Evolutionary conservation across 2,888 invertebrate genomes (phyloP), one percentile per base, ranked within the genome.

Genomic region (Perithous albicinctus): DNA sequence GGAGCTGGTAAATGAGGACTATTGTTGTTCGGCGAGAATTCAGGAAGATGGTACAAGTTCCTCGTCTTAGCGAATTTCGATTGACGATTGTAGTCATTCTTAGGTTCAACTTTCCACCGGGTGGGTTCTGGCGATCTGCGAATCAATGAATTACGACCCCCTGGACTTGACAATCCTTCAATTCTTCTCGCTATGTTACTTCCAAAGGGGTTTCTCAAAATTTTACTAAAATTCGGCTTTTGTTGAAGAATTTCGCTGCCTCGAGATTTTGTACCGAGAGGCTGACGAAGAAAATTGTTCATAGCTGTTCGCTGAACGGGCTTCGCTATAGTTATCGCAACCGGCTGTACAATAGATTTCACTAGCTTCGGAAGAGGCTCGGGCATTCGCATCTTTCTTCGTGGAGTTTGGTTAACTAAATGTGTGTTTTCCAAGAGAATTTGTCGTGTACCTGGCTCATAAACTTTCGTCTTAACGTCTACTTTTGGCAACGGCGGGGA

Each of bases 141-240:
- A 12, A 15, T 41, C 6, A 15, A 0, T 12, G 15, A 59, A 41
- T 63, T 29, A 1, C 8, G 48, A 38, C 15, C 32, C 1, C 15
- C 20, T 18, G 35, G 26, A 29, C 20, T 7, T 20, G 23, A 10
- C 7, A 4, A 38, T 26, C 23, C 5, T 43, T 43, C 23, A 5
- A 7, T 20, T 29, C 29, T 35, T 10, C n/a, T 20, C 26, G 77
- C 70, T 4, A 6, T 1, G 20, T 43, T 23, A 75, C 56, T 56
- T 4, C 10, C 15, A 6, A n/a, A 10, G 1, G 35, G n/a, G n/a
- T 29, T 35, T 6, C 20, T 61, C 20, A 51, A 12, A 10, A 48
- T 59, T 2, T 15, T 6, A 23, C 41, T 7, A 32, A 20, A 20
- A 10, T 15, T 15, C 1, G 43, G 43, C 15, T 38, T 7, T 10